Conservation (phyloP, 2,888 invertebrate species). For the Clistopyga incitator region DNA sequence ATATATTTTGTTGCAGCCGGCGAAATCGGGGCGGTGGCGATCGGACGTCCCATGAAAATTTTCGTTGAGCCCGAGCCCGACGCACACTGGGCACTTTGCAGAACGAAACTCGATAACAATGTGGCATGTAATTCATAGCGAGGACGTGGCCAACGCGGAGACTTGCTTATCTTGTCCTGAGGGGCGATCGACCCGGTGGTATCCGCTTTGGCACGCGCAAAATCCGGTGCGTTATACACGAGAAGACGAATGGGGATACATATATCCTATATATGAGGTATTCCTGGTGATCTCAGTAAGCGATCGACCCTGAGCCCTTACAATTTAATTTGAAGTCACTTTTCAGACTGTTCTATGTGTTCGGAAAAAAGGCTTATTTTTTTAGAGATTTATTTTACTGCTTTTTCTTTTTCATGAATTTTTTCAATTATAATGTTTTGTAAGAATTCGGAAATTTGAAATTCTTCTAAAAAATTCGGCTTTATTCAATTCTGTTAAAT, state of each 20-base stretch:
- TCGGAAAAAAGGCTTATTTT: no score
- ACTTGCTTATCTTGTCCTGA: conserved; percentile 39
- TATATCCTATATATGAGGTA: not conserved
- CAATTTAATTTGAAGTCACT: no score
- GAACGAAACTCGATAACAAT: conserved; percentile 43
- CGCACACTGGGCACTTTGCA: conserved; percentile 38
- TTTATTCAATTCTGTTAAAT: no score
- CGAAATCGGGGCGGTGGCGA: conserved; percentile 29
- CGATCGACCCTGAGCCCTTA: no score
- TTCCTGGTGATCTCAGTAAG: no score
- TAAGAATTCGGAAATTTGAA: no score
- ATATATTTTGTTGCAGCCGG: not conserved
- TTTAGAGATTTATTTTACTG: no score
- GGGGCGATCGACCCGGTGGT: conserved; percentile 10
- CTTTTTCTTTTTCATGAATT: no score
- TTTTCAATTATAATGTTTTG: no score
- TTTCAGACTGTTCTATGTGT: no score
- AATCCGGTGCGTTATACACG: not conserved
- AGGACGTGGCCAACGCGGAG: conserved; percentile 20
- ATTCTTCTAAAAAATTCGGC: no score
- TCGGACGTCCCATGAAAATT: conserved; percentile 30
- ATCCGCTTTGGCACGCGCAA: conserved; percentile 37
- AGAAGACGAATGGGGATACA: conserved; percentile 25
- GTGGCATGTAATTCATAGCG: conserved; percentile 36
- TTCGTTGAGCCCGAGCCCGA: not conserved